Evolutionary conservation across 92 coral and sea anemone genomes (phyloP), one percentile per base, ranked within the genome.

Genomic region (Zoanthus gigantus): DNA sequence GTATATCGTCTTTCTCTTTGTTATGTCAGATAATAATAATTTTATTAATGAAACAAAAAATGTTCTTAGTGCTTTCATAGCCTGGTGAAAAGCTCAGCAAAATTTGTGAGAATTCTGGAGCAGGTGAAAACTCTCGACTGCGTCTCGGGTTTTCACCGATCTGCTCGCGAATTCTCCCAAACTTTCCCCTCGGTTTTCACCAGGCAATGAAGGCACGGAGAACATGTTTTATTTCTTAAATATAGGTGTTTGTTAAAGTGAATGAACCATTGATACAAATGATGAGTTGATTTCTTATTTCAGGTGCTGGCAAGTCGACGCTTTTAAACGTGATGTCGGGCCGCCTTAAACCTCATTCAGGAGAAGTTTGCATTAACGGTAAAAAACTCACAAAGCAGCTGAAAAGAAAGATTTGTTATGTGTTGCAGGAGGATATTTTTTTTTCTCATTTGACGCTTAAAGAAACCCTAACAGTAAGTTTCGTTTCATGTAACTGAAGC

Each of bases 221-320:
- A 37, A 37, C 0, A 37, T 37, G 42, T 37, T 37, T 37, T 1
- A 1, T 37, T 37, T 37, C 42, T 37, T 37, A 37, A 37, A 37
- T 37, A 0, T 37, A 37, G 42, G 1, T 37, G 42, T 37, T 37
- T 37, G 8, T 65, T 65, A 0, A 65, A 2, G 23, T n/a, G 72
- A 9, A 23, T 28, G 32, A 67, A 8, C 0, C 9, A 0, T 65
- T 13, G 18, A 65, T 23, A 9, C 13, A 29, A 18, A 9, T 23
- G 2, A 30, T 30, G 1, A 32, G 13, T 12, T 67, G 3, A 18
- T 67, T 67, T 42, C 8, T 69, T 31, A 29, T 30, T 69, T 1
- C 77, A 96, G 98, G 98, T 56, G 95, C 98, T 67, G 98, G 98
- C 0, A 96, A 96, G 82, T 94, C 98, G 28, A 96, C 98, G 0